phyloP scores from a whole-genome alignment of 2,113 vertebrate genomes.

The Peromyscus maniculatus region DNA sequence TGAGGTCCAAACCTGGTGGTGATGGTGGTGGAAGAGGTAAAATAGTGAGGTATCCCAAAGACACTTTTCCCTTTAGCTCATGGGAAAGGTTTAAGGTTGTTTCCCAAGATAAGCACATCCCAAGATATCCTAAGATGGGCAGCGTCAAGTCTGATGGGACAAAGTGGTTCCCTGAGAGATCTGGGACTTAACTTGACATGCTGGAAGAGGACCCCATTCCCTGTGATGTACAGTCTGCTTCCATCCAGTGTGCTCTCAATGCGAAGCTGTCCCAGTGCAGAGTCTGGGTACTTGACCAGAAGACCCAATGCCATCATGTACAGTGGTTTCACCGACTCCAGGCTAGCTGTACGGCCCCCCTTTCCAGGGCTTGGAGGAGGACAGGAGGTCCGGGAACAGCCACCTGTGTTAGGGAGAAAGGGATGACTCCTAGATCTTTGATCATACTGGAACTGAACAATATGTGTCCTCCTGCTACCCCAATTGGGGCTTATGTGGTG shows the following conservation, averaged over 20 bases:
- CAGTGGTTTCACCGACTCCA: conserved; percentile 69
- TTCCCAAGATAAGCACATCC: conserved; percentile 3
- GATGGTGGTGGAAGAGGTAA: not conserved
- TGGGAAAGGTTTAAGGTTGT: not conserved
- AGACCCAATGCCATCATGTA: conserved; percentile 85
- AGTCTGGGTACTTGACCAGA: conserved; percentile 86
- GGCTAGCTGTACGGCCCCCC: conserved; percentile 18
- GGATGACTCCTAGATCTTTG: not conserved
- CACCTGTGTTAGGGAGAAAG: conserved; percentile 70
- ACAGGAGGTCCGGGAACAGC: conserved; percentile 58
- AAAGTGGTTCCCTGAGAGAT: not conserved
- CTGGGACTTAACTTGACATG: conserved; percentile 85
- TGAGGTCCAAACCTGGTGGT: not conserved
- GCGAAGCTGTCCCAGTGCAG: conserved; percentile 85
- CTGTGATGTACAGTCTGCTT: conserved; percentile 84
- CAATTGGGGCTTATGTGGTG: not conserved
- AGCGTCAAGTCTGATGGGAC: not conserved
- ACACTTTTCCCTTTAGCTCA: not conserved
- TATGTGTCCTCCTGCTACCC: conserved; percentile 19
- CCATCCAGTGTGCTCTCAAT: conserved; percentile 84
- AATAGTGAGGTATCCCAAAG: not conserved
- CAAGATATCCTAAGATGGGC: conserved; percentile 13
- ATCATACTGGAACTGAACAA: not conserved
- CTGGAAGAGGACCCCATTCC: conserved; percentile 86
- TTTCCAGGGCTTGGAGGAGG: conserved; percentile 58